Evolutionary conservation across 2,888 invertebrate genomes (phyloP).

Genomic region (Atrina japonica): DNA sequence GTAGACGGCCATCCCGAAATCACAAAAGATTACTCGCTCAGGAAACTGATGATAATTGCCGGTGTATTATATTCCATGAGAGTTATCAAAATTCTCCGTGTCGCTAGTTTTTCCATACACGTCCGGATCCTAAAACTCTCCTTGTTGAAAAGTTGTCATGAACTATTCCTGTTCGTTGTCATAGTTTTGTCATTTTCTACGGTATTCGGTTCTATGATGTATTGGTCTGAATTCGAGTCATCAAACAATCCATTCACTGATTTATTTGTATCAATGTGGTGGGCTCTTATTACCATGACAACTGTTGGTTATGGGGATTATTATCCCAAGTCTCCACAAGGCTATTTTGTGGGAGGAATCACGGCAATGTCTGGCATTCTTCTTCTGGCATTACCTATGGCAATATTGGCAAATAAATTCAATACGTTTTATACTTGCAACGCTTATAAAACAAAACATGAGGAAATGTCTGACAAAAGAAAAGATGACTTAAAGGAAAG

Average conservation of each 20-base stretch:
- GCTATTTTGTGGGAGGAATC: slow-evolving; percentile 16
- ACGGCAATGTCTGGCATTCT: slow-evolving; percentile 20
- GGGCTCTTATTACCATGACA: slow-evolving; percentile 33
- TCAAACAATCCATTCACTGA: background rate
- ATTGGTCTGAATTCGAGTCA: slow-evolving; percentile 5
- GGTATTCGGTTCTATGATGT: slow-evolving; percentile 9
- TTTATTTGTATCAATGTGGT: slow-evolving; percentile 12
- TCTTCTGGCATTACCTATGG: slow-evolving; percentile 25
- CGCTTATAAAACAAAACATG: background rate
- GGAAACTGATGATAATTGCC: background rate
- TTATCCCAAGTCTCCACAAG: slow-evolving; percentile 5
- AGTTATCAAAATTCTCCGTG: background rate
- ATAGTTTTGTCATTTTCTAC: background rate
- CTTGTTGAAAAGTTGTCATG: slow-evolving; percentile 7
- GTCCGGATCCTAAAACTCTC: slow-evolving; percentile 8
- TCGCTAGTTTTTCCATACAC: background rate
- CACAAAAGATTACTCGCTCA: no score
- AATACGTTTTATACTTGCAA: slow-evolving; percentile 15
- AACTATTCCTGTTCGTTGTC: background rate
- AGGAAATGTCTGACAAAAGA: no score
- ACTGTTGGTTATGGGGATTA: slow-evolving; percentile 32
- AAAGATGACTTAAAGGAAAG: no score
- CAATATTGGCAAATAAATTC: slow-evolving; percentile 29
- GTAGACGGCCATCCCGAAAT: background rate
- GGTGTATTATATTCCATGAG: slow-evolving; percentile 8